Evolutionary conservation across 2,888 invertebrate genomes (phyloP).

Genomic region (Timema podura): DNA sequence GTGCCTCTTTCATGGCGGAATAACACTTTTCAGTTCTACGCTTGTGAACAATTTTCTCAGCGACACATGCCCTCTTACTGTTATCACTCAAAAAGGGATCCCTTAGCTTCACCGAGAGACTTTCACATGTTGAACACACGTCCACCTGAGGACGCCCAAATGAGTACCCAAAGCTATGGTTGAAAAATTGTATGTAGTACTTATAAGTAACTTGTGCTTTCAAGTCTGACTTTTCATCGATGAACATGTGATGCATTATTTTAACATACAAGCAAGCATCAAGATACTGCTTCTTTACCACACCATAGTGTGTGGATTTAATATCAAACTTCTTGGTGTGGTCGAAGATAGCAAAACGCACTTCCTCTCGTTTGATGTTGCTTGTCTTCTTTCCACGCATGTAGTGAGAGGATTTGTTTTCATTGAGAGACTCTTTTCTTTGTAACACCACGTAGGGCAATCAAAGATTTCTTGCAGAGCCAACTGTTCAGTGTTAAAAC

Average conservation of each 20-base stretch:
- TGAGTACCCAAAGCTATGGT: background rate
- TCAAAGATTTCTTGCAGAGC: too few relatives aligned
- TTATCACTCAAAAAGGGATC: background rate
- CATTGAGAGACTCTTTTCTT: constrained; percentile 3
- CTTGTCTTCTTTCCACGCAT: background rate
- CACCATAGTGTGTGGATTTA: background rate
- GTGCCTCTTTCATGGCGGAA: background rate
- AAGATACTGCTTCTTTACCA: background rate
- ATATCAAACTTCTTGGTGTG: background rate
- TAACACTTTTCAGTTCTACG: background rate
- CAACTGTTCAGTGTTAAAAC: too few relatives aligned
- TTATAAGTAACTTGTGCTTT: background rate
- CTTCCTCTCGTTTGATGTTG: background rate
- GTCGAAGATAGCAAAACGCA: background rate
- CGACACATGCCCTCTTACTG: background rate
- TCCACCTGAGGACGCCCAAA: constrained; percentile 8
- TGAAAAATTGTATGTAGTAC: too few relatives aligned
- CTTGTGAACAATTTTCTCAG: background rate
- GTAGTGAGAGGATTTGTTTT: background rate
- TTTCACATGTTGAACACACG: constrained; percentile 7
- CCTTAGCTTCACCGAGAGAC: background rate
- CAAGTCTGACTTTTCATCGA: background rate
- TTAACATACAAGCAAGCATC: background rate
- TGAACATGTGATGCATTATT: background rate
- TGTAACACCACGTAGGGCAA: too few relatives aligned